Conservation (phyloP, 2,797 vertebrate species). For the Gorsachius magnificus region DNA sequence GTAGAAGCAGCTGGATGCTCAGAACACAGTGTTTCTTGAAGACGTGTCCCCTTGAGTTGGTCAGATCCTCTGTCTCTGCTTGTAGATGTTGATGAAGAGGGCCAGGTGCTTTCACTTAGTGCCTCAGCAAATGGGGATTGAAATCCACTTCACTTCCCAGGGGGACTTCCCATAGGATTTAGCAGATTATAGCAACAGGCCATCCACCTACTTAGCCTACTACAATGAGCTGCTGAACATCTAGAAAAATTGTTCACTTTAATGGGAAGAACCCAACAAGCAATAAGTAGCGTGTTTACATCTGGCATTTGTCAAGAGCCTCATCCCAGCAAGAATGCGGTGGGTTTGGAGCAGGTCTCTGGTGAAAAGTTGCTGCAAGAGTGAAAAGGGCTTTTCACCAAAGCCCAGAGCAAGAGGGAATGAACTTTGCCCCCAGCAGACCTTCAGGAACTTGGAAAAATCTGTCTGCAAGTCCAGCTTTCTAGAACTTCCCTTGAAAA, state of each 20-base stretch:
- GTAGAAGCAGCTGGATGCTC: not conserved
- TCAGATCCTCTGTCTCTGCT: not conserved
- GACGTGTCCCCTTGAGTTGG: not conserved
- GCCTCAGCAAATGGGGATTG: not conserved
- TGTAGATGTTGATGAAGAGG: not conserved
- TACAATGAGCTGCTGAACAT: not conserved
- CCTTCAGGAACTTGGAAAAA: conserved; percentile 57
- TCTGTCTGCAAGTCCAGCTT: conserved; percentile 44
- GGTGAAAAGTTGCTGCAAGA: not conserved
- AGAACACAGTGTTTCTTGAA: not conserved
- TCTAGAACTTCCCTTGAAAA: conserved; percentile 1
- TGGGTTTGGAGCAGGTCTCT: not conserved
- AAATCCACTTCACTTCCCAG: not conserved
- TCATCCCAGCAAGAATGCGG: not conserved
- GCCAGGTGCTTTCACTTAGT: not conserved
- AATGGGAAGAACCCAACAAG: not conserved
- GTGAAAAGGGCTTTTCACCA: not conserved
- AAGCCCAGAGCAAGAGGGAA: not conserved
- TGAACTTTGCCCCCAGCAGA: not conserved
- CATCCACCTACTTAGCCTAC: not conserved
- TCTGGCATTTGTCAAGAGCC: not conserved
- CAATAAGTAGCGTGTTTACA: not conserved
- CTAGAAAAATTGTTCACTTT: not conserved
- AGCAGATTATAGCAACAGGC: not conserved
- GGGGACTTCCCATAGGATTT: not conserved